Evolutionary conservation across 1,140 invertebrate genomes (phyloP).

Genomic region (Alviniconcha marisindica): DNA sequence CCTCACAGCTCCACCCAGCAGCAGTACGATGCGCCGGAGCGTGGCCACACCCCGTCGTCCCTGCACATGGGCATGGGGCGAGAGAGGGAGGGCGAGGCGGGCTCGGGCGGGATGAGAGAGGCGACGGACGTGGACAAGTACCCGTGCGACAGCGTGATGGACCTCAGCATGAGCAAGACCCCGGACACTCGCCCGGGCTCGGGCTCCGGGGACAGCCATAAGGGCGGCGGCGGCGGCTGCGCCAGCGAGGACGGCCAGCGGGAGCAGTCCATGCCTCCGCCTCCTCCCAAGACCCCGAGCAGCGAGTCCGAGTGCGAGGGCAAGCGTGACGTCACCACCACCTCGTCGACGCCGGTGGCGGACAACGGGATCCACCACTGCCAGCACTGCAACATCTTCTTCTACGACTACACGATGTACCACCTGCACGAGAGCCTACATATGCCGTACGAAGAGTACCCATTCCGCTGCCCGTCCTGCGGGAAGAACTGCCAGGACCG

Average conservation of each 20-base stretch:
- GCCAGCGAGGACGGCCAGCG: conserved; percentile 14
- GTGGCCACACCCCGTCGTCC: conserved; percentile 22
- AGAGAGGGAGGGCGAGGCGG: background rate
- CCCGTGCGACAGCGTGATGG: conserved; percentile 66
- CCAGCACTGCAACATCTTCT: conserved; percentile 71
- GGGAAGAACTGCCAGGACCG: conserved; percentile 70
- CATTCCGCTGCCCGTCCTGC: conserved; percentile 71
- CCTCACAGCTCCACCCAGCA: conserved; percentile 19
- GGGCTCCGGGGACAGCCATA: conserved; percentile 28
- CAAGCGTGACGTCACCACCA: conserved; percentile 41
- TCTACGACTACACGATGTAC: conserved; percentile 73
- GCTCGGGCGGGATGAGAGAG: background rate
- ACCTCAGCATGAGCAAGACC: conserved; percentile 68
- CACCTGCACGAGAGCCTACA: conserved; percentile 72
- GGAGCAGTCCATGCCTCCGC: conserved; percentile 36
- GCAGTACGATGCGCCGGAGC: background rate
- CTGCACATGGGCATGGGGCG: background rate
- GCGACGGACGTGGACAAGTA: conserved; percentile 37
- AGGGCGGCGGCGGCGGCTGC: background rate
- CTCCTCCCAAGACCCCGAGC: conserved; percentile 52
- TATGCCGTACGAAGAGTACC: conserved; percentile 64
- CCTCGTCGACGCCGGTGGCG: conserved; percentile 60
- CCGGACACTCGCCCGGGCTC: conserved; percentile 46
- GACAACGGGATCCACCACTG: conserved; percentile 71
- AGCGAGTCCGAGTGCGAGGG: conserved; percentile 66